A percentile compares a stretch with the other conserved stretches of the same genome.
phyloP scores from a whole-genome alignment of 2,888 invertebrate genomes.

The Epinotia ramella region DNA sequence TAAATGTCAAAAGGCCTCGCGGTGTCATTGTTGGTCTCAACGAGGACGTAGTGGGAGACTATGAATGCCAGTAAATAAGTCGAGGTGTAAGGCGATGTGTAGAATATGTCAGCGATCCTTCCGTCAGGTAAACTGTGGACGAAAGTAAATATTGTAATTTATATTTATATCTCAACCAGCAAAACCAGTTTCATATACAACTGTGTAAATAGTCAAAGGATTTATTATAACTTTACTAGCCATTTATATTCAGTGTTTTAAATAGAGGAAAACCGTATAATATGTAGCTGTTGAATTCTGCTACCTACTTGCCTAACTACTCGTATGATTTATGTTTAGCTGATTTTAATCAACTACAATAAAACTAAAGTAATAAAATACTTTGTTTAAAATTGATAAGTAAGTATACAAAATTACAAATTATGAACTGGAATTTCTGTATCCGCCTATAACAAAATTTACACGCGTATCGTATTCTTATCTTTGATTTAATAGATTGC shows the following conservation, averaged over 20 bases:
- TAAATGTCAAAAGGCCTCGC: conserved; percentile 71
- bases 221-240: no score
- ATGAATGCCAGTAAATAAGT: conserved; percentile 95
- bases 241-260: no score
- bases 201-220: no score
- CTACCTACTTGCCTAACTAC: no score
- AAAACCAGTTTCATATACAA: no score
- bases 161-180: background rate
- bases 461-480: background rate
- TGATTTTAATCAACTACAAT: no score
- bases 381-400: no score
- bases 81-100: conserved; percentile 88
- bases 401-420: no score
- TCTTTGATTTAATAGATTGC: background rate
- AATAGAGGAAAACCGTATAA: no score
- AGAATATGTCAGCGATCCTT: conserved; percentile 74
- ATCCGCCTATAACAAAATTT: background rate
- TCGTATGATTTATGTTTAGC: no score
- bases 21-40: conserved; percentile 56
- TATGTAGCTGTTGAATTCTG: no score
- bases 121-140: conserved; percentile 54
- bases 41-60: conserved; percentile 89
- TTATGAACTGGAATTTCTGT: background rate
- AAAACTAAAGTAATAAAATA: no score
- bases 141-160: background rate